phyloP scores from a whole-genome alignment of 1,140 invertebrate species.

The Saxidomus purpurata region DNA sequence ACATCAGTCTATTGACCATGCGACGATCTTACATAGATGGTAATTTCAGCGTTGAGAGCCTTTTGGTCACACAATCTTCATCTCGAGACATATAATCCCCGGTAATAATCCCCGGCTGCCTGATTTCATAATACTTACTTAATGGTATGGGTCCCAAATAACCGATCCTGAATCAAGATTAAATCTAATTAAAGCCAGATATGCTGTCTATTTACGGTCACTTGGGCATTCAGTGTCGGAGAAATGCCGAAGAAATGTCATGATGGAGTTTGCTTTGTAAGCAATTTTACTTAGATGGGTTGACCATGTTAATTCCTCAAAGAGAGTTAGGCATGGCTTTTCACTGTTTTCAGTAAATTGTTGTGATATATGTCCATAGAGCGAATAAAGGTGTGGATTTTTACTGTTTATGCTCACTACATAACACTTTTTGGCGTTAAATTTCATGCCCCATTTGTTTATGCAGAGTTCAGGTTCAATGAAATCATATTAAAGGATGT shows the following conservation, averaged over 20 bases:
- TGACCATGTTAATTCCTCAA: neutral
- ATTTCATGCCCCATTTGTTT: conserved; percentile 7
- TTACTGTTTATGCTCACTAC: neutral
- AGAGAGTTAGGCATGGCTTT: neutral
- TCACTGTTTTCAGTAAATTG: conserved; percentile 6
- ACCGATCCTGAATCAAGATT: neutral
- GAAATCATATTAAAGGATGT: neutral
- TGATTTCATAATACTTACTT: neutral
- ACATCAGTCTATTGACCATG: neutral
- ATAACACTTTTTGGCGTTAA: too few relatives aligned
- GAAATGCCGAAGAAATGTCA: too few relatives aligned
- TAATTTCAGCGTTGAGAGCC: too few relatives aligned
- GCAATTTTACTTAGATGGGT: neutral
- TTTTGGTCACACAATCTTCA: too few relatives aligned
- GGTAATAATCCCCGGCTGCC: too few relatives aligned
- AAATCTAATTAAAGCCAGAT: too few relatives aligned
- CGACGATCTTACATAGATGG: too few relatives aligned
- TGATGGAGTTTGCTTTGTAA: too few relatives aligned
- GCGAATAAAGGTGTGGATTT: conserved; percentile 23
- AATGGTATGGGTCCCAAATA: neutral
- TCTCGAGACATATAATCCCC: too few relatives aligned
- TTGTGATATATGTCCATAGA: neutral
- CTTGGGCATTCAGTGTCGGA: too few relatives aligned
- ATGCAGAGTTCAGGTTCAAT: neutral
- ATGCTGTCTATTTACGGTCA: too few relatives aligned